These are phyloP conservation scores for Pelmatolapia mariae DNA, from an alignment of 2,113 vertebrate genomes.

Conservation along the genomic window DNA sequence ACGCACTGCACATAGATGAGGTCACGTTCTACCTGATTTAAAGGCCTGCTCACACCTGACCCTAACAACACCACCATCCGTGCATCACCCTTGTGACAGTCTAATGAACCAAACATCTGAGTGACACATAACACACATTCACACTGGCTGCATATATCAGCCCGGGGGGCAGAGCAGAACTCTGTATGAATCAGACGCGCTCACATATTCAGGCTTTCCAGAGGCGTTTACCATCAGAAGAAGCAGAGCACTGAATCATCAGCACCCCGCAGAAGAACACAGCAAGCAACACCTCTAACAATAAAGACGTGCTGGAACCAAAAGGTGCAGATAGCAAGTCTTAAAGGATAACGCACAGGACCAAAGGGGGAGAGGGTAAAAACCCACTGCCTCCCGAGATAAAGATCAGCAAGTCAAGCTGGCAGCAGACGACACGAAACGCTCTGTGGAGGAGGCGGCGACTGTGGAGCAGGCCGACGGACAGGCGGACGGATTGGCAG, in stretches of 20 bases:
- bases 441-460: background rate
- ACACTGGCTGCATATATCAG: conserved; percentile 54
- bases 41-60: background rate
- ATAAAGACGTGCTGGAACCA: background rate
- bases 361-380: background rate
- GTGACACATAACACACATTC: conserved; percentile 65
- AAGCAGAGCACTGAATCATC: conserved; percentile 8
- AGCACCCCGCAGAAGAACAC: background rate
- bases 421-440: conserved; percentile 41
- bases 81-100: conserved; percentile 51
- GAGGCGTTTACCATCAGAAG: background rate
- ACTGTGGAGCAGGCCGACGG: background rate
- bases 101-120: conserved; percentile 58
- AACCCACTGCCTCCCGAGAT: too few species aligned
- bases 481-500: background rate
- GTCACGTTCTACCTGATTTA: background rate
- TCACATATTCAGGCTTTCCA: background rate
- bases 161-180: background rate
- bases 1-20: background rate
- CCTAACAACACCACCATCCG: background rate
- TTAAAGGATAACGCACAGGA: background rate
- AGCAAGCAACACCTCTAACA: background rate
- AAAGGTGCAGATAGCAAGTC: background rate
- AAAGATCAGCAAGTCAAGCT: conserved; percentile 33
- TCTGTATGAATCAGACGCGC: background rate